Conservation (phyloP, 1,140 invertebrate genomes). For the Saccostrea echinata region DNA sequence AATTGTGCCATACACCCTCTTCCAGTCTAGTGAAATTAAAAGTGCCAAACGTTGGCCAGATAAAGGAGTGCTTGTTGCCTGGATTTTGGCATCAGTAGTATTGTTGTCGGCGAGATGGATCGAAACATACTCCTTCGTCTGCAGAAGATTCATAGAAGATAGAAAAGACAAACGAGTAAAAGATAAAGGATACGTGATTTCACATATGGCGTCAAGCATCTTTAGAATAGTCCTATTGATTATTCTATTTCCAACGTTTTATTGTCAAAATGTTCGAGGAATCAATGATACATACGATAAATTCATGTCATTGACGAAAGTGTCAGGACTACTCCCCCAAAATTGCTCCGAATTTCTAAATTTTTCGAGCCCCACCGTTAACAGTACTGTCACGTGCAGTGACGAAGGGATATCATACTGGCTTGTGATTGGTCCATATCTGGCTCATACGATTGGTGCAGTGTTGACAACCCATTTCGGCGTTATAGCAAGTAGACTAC, state of each 20-base stretch:
- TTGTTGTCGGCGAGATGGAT: conserved; percentile 53
- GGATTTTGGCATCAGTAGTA: conserved; percentile 26
- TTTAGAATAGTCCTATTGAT: conserved; percentile 43
- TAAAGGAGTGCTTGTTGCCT: conserved; percentile 16
- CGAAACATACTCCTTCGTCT: conserved; percentile 42
- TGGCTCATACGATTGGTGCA: conserved; percentile 62
- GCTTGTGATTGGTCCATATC: conserved; percentile 40
- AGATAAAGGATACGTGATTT: conserved; percentile 23
- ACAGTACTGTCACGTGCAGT: not conserved
- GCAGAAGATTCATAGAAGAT: conserved; percentile 22
- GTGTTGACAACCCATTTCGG: conserved; percentile 66
- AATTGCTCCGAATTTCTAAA: not conserved
- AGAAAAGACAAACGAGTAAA: not conserved
- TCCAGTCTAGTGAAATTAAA: not conserved
- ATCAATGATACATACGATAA: conserved; percentile 18
- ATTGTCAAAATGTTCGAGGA: not conserved
- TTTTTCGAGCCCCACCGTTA: not conserved
- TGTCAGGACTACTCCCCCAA: not conserved
- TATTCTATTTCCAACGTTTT: conserved; percentile 48
- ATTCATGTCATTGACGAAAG: not conserved
- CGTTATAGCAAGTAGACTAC: conserved; percentile 64
- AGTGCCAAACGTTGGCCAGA: not conserved
- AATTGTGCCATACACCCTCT: not conserved
- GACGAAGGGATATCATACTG: not conserved
- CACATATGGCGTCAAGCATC: conserved; percentile 39